Conservation (phyloP, 1,140 invertebrate genomes). For the Glossosoma conforme region DNA sequence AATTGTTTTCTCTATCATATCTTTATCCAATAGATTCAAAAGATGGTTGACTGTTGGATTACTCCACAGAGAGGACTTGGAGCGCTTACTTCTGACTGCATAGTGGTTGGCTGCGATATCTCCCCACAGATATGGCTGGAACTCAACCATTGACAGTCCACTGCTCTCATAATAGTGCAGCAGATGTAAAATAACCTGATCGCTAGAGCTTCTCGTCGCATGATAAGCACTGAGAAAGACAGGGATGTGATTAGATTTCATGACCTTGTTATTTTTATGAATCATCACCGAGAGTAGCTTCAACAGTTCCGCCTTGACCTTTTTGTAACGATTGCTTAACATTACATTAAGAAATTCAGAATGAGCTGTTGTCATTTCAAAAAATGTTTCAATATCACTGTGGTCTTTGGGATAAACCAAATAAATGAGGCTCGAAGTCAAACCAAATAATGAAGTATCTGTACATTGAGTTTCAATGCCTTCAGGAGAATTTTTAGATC, state of each 20-base stretch:
- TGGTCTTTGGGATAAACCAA: constrained; percentile 50
- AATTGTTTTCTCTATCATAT: constrained; percentile 61
- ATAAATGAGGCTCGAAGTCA: constrained; percentile 53
- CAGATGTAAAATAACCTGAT: constrained; percentile 59
- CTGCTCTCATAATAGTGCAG: constrained; percentile 59
- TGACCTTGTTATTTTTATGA: constrained; percentile 54
- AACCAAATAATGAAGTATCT: constrained; percentile 47
- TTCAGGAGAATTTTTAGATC: constrained; percentile 39
- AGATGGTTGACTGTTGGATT: constrained; percentile 67
- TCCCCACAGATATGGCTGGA: constrained; percentile 75
- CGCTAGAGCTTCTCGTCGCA: constrained; percentile 58
- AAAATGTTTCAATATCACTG: constrained; percentile 53
- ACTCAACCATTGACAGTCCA: constrained; percentile 58
- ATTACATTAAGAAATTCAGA: constrained; percentile 67
- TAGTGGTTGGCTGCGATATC: constrained; percentile 70
- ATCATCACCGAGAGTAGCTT: constrained; percentile 57
- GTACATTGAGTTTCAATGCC: constrained; percentile 22
- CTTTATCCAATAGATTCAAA: constrained; percentile 61
- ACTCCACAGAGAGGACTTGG: constrained; percentile 53
- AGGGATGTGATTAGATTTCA: constrained; percentile 61
- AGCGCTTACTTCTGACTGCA: constrained; percentile 58
- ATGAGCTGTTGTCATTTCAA: constrained; percentile 70
- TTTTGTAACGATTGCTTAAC: constrained; percentile 47
- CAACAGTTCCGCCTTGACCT: constrained; percentile 55
- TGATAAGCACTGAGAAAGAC: constrained; percentile 67